These are phyloP conservation scores for Chaetodon auriga DNA, from an alignment of 2,113 vertebrate species.

Conservation along the genomic window DNA sequence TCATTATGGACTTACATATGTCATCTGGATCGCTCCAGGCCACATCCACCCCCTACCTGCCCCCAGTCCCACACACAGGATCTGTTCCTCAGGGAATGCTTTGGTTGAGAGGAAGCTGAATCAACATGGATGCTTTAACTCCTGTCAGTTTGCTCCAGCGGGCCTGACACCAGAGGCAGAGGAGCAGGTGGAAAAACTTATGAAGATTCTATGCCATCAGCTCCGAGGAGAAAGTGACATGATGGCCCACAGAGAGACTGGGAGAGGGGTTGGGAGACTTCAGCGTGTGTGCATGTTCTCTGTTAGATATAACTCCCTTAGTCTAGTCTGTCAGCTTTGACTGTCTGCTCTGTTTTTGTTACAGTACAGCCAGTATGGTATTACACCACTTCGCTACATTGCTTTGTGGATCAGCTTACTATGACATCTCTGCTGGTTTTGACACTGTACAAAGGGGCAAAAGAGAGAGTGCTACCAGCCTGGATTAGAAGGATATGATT, in stretches of 20 bases:
- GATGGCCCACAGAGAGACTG: constrained; percentile 51
- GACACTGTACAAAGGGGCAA: not conserved
- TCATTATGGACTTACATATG: not conserved
- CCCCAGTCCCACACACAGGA: constrained; percentile 45
- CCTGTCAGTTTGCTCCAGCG: constrained; percentile 49
- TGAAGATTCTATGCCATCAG: constrained; percentile 63
- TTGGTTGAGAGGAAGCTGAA: constrained; percentile 81
- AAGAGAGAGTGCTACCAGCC: not conserved
- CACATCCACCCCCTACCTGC: constrained; percentile 18
- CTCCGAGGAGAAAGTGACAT: constrained; percentile 77
- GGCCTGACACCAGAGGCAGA: constrained; percentile 55
- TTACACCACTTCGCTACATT: not conserved
- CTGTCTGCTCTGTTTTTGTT: constrained; percentile 19
- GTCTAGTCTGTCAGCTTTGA: not conserved
- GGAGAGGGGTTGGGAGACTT: not conserved
- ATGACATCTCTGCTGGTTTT: not conserved
- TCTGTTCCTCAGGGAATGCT: constrained; percentile 69
- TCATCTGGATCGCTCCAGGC: constrained; percentile 51
- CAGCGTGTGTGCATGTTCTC: constrained; percentile 43
- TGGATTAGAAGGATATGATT: not conserved
- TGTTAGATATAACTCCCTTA: constrained; percentile 8
- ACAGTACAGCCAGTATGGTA: not conserved
- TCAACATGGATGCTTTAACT: constrained; percentile 77
- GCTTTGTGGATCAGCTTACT: not conserved
- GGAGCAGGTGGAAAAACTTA: constrained; percentile 81